phyloP scores from a whole-genome alignment of 2,797 vertebrate genomes.

The Gastrophryne carolinensis region DNA sequence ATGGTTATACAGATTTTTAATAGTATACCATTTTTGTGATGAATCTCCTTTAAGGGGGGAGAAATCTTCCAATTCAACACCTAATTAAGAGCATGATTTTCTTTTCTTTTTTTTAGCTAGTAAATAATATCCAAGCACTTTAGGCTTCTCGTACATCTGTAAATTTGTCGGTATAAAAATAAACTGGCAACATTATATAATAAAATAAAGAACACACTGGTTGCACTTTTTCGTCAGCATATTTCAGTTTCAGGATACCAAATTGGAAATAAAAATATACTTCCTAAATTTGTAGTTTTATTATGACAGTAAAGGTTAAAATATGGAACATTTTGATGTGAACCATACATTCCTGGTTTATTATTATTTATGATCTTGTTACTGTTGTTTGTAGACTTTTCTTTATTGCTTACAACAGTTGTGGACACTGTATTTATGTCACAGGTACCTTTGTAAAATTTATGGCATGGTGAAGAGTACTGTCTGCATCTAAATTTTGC shows the following conservation, averaged over 20 bases:
- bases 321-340: not conserved
- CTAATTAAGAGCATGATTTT: too few relatives aligned
- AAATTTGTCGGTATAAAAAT: too few relatives aligned
- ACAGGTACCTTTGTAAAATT: constrained; percentile 17
- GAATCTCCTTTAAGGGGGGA: too few relatives aligned
- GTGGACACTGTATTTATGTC: constrained; percentile 34
- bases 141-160: too few relatives aligned
- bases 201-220: too few relatives aligned
- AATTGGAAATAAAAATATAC: not conserved
- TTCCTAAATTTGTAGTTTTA: not conserved
- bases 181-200: too few relatives aligned
- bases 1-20: too few relatives aligned
- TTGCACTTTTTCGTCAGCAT: too few relatives aligned
- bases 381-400: constrained; percentile 2
- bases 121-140: too few relatives aligned
- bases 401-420: constrained; percentile 9
- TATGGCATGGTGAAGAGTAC: not conserved
- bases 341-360: not conserved
- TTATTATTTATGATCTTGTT: constrained; percentile 30
- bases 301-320: not conserved
- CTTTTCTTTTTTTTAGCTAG: too few relatives aligned
- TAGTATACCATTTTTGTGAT: too few relatives aligned
- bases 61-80: too few relatives aligned
- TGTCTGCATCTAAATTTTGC: constrained; percentile 26
- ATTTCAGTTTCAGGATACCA: not conserved